Base-by-base conservation (phyloP, 2,113 vertebrate genomes). In the Coracopsis vasa region DNA sequence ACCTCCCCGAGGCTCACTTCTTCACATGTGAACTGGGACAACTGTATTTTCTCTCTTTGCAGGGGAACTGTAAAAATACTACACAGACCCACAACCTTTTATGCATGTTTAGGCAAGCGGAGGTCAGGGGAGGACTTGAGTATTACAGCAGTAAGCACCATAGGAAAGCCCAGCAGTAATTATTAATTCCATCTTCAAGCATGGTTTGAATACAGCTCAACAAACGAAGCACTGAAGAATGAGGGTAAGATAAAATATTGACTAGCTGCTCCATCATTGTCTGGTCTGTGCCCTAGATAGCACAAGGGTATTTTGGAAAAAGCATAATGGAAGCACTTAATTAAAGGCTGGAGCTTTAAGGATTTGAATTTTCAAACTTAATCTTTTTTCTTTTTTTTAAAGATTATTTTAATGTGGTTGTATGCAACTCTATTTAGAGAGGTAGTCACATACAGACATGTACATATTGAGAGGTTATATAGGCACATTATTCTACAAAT, bases 231-330 rank as follows among this genome's bases (percentile, higher is more conserved):
- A 45, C 31, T 2, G 93, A 95, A 92, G 91, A 96, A 96, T 54
- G 86, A 95, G 83, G 56, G 48, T 79, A 91, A 87, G 88, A 96
- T 89, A 91, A 94, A 97, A 96, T 95, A 96, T 92, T 96, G 96
- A 96, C 92, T 94, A 89, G 91, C 73, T 81, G 56, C 70, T 97
- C 77, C 73, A 67, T 82, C 94, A 91, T 84, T 89, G 79, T 96
- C 86, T 92, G 70, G 69, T 48, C 77, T 48, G 83, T 86, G 96
- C 44, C 91, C 94, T 92, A 94, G 58, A 94, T 85, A 91, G 20
- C 73, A 56, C 31, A 44, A 75, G 69, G 41, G 45, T 88, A 39
- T 78, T 94, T 78, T 61, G 29, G 74, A 72, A 80, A 90, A 83
- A 80, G 35, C 73, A 94, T n/a, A 78, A 78, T 41, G 17, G 20